Evolutionary conservation across 2,797 vertebrate genomes (phyloP), one percentile per base, ranked within the genome.

Genomic region (Mionectes olivaceus): DNA sequence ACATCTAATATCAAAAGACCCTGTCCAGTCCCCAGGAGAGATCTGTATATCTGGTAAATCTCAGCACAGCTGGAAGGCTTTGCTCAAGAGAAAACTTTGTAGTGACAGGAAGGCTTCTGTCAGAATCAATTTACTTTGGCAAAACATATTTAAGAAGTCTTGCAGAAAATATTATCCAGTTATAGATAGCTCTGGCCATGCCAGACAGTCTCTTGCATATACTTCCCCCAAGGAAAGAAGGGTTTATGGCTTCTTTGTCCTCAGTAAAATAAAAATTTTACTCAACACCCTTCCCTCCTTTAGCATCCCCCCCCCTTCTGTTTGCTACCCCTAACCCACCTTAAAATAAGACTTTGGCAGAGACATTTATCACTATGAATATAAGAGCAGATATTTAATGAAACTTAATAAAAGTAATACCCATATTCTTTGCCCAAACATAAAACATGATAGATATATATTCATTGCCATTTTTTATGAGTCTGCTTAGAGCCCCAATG

Each of bases 381-480:
- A 52, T 35, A 87, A 88, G 73, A 94, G 39, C 16, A 93, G 87
- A 78, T 93, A 93, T 94, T 96, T 96, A 85, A 96, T 49, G 89
- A 96, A 96, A 95, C 64, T 93, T 97, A 93, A 96, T 96, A 94
- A 81, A 96, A 96, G 78, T 92, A 96, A 97, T 90, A 94, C 60
- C 67, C 78, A 41, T 79, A 94, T 91, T 95, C 77, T 96, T 97
- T 56, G 81, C 64, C 74, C 71, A 96, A 90, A 96, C 88, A 93
- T 95, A 96, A 97, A 97, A 93, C 39, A 79, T 79, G 83, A 96
- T 83, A 89, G 88, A 87, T 96, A 95, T 85, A 84, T 95, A 97
- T 83, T 87, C 85, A 84, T 28, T 95, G 82, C 89, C 67, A 83
- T 88, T 97, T 96, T 97, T 96, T 89, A 96, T 90, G 91, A 95